phyloP scores from a whole-genome alignment of 1,140 invertebrate species.

The Lucilia cuprina region DNA sequence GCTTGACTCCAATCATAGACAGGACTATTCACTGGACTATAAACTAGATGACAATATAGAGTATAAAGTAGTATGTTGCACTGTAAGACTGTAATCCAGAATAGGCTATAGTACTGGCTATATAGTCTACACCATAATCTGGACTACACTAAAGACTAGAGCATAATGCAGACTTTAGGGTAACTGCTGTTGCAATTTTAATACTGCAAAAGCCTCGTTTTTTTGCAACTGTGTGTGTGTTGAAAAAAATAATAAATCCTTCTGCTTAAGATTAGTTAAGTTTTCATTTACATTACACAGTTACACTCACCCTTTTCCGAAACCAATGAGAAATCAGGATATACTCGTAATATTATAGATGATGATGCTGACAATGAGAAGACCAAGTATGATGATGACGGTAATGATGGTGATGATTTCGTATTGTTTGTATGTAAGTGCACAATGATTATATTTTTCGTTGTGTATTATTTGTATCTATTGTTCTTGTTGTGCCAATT shows the following conservation, averaged over 20 bases:
- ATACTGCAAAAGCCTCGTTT: background rate
- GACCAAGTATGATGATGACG: background rate
- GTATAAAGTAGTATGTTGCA: too few relatives aligned
- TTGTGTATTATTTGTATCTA: background rate
- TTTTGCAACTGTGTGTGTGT: background rate
- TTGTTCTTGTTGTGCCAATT: background rate
- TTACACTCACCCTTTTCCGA: background rate
- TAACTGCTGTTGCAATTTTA: background rate
- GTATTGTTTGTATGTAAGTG: background rate
- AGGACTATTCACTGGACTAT: too few relatives aligned
- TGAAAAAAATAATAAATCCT: background rate
- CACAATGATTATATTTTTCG: background rate
- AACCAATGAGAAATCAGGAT: background rate
- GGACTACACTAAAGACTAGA: too few relatives aligned
- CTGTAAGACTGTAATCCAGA: too few relatives aligned
- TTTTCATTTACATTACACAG: background rate
- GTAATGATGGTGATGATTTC: background rate
- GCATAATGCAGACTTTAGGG: background rate
- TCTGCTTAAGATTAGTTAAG: conserved; percentile 4
- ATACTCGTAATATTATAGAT: background rate
- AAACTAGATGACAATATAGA: too few relatives aligned
- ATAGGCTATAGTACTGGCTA: too few relatives aligned
- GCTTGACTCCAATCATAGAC: too few relatives aligned
- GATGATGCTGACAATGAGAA: background rate
- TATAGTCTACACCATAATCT: too few relatives aligned